These are phyloP conservation scores for Suricata suricatta DNA, from an alignment of 2,113 vertebrate species.

Conservation along the genomic window DNA sequence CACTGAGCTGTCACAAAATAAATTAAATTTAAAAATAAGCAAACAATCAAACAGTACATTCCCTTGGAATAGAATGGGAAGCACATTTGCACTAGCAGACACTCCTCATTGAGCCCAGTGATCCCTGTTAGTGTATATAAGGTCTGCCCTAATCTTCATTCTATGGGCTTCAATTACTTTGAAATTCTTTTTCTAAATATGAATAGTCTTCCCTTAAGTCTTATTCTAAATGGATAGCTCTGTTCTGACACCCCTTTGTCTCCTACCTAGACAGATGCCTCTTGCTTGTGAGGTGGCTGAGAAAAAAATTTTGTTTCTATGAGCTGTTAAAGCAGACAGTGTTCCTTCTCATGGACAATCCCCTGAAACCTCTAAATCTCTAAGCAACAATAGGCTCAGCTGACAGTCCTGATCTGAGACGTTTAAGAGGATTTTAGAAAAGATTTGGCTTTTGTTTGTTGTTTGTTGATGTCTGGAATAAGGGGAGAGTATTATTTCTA, in stretches of 20 bases:
- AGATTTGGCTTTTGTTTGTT: conserved; percentile 71
- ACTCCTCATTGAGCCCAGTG: background rate
- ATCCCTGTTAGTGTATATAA: conserved; percentile 12
- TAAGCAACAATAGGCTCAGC: conserved; percentile 57
- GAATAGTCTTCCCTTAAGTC: conserved; percentile 58
- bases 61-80: background rate
- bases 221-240: conserved; percentile 42
- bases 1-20: conserved; percentile 1
- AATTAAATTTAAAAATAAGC: conserved; percentile 46
- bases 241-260: conserved; percentile 59
- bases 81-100: background rate
- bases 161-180: conserved; percentile 53
- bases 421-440: conserved; percentile 68
- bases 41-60: background rate
- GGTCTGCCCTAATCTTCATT: background rate
- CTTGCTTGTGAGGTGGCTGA: conserved; percentile 48
- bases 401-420: conserved; percentile 60
- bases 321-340: conserved; percentile 57
- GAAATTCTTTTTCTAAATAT: conserved; percentile 52
- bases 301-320: conserved; percentile 33
- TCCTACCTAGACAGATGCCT: conserved; percentile 54
- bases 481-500: conserved; percentile 49
- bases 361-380: conserved; percentile 67
- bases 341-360: conserved; percentile 48
- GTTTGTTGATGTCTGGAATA: conserved; percentile 64